These are phyloP conservation scores for Daphoenositta chrysoptera DNA, from an alignment of 2,113 vertebrate genomes.

Conservation along the genomic window DNA sequence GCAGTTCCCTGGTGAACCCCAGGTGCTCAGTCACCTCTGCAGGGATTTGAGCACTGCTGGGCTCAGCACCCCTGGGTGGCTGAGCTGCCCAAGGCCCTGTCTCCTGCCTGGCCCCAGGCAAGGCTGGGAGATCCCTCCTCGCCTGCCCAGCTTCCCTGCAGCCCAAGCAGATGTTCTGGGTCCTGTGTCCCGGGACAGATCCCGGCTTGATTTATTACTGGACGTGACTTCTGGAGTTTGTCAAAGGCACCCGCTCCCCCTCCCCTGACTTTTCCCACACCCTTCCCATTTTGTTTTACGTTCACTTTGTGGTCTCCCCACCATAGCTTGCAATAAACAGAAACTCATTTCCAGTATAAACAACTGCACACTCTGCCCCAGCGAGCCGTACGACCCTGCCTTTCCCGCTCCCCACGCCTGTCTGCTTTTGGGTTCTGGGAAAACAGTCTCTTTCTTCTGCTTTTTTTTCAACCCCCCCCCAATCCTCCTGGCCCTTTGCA, in stretches of 20 bases:
- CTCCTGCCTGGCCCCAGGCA: not conserved
- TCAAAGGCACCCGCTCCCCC: constrained; percentile 48
- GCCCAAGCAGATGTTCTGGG: constrained; percentile 59
- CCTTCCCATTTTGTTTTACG: constrained; percentile 52
- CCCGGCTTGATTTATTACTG: constrained; percentile 51
- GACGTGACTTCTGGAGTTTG: constrained; percentile 62
- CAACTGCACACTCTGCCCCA: constrained; percentile 32
- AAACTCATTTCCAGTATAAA: constrained; percentile 52
- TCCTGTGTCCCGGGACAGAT: constrained; percentile 3
- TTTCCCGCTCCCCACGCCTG: not conserved
- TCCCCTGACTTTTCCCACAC: constrained; percentile 31
- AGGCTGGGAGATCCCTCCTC: not conserved
- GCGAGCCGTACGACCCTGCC: not conserved
- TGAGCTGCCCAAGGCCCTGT: not conserved
- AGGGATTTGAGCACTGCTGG: accelerated
- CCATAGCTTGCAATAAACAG: constrained; percentile 43
- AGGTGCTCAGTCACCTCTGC: not conserved
- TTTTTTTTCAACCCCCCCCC: not conserved
- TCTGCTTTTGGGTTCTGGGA: constrained; percentile 4
- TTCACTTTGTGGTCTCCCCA: constrained; percentile 43
- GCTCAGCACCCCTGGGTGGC: not conserved
- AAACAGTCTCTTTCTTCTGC: not conserved
- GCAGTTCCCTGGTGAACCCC: not conserved
- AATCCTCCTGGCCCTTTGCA: not conserved
- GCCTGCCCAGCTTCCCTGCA: not conserved